phyloP scores from a whole-genome alignment of 2,888 invertebrate genomes.

The Brenthis ino region DNA sequence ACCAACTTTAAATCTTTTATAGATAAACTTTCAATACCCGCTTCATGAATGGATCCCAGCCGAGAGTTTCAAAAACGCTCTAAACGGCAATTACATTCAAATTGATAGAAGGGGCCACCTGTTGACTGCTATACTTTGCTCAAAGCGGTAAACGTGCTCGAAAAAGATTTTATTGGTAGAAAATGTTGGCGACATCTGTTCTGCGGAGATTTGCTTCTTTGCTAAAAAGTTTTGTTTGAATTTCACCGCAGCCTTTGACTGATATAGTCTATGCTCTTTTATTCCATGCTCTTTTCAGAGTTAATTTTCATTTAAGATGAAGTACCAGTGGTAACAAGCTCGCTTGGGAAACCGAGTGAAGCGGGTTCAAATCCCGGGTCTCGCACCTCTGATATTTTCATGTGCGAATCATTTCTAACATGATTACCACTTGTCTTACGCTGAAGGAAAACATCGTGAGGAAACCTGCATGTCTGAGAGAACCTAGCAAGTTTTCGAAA shows the following conservation, averaged over 20 bases:
- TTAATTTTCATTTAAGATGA: constrained; percentile 12
- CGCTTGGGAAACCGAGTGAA: no score
- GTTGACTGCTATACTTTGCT: constrained; percentile 57
- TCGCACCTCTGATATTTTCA: no score
- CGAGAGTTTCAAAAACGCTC: constrained; percentile 47
- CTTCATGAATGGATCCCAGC: constrained; percentile 38
- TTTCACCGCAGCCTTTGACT: constrained; percentile 16
- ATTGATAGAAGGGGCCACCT: constrained; percentile 75
- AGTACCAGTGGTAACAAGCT: neutral
- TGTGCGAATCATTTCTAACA: no score
- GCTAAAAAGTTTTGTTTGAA: constrained; percentile 61
- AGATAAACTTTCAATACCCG: constrained; percentile 37
- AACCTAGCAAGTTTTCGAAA: no score
- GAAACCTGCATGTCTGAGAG: no score
- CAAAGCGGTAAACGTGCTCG: constrained; percentile 57
- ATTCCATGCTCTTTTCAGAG: constrained; percentile 28
- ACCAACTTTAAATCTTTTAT: constrained; percentile 26
- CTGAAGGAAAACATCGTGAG: no score
- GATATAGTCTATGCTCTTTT: constrained; percentile 20
- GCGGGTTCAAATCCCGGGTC: no score
- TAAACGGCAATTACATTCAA: constrained; percentile 71
- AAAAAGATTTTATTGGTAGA: constrained; percentile 73
- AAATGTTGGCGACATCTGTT: constrained; percentile 70
- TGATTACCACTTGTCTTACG: no score
- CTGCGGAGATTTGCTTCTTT: constrained; percentile 60